phyloP scores from a whole-genome alignment of 2,888 invertebrate species.

The Thereva nobilitata region DNA sequence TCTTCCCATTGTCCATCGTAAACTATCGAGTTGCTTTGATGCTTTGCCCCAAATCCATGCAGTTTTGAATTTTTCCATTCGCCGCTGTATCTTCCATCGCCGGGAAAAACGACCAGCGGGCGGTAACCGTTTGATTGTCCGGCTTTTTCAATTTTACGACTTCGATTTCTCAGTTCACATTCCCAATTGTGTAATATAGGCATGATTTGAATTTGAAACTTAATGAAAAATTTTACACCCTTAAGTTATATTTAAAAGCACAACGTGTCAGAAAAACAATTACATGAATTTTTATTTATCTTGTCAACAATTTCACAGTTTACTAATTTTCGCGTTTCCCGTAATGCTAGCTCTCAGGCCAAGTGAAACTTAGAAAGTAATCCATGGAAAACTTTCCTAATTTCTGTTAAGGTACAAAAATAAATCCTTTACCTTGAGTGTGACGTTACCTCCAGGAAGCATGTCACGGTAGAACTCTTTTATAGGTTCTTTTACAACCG shows the following conservation, averaged over 20 bases:
- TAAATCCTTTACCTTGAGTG: no score
- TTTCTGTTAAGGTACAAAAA: no score
- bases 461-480: no score
- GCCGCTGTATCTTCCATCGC: slow-evolving; percentile 50
- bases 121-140: slow-evolving; percentile 48
- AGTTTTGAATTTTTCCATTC: slow-evolving; percentile 49
- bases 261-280: neutral
- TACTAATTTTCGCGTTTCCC: no score
- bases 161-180: slow-evolving; percentile 16
- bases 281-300: no score
- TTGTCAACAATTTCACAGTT: no score
- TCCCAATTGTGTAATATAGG: slow-evolving; percentile 24
- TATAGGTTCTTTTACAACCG: no score
- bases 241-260: neutral
- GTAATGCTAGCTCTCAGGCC: no score
- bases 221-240: neutral
- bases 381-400: no score
- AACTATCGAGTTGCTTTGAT: slow-evolving; percentile 45
- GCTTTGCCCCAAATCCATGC: slow-evolving; percentile 48
- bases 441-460: no score
- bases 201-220: slow-evolving; percentile 8
- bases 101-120: slow-evolving; percentile 48
- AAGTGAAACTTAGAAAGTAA: no score
- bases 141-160: slow-evolving; percentile 28
- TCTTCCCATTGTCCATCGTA: slow-evolving; percentile 54